Evolutionary conservation across 2,888 invertebrate species (phyloP).

Genomic region (Eupithecia dodoneata): DNA sequence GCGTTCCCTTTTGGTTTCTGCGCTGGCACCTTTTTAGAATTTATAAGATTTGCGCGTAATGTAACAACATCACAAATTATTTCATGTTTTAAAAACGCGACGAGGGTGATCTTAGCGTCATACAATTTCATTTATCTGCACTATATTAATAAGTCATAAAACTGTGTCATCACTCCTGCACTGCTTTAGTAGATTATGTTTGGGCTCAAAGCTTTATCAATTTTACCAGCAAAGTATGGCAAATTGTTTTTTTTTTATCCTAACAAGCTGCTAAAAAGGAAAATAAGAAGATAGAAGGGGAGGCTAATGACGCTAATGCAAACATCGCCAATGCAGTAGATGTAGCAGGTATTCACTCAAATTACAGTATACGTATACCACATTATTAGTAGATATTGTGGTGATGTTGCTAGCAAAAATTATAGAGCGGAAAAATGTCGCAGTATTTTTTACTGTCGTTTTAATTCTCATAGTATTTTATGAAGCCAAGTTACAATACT

Average conservation of each 20-base stretch:
- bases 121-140: not conserved
- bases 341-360: slow-evolving; percentile 18
- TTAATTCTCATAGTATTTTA: not conserved
- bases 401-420: not conserved
- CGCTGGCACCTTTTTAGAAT: too few relatives aligned
- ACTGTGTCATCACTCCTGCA: not conserved
- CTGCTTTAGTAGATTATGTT: not conserved
- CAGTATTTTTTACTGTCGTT: not conserved
- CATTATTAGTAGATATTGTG: not conserved
- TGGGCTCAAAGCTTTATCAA: not conserved
- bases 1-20: too few relatives aligned
- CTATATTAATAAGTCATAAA: not conserved
- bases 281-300: slow-evolving; percentile 8
- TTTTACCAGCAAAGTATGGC: slow-evolving; percentile 11
- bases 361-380: not conserved
- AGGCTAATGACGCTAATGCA: slow-evolving; percentile 19
- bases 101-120: not conserved
- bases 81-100: not conserved
- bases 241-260: slow-evolving; percentile 24
- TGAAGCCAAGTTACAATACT: not conserved
- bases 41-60: too few relatives aligned
- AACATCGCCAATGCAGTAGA: slow-evolving; percentile 10
- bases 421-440: not conserved
- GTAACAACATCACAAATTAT: too few relatives aligned
- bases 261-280: slow-evolving; percentile 34